These are phyloP conservation scores for Hypsibius dujardini DNA, from an alignment of 1,140 invertebrate genomes.

Conservation along the genomic window DNA sequence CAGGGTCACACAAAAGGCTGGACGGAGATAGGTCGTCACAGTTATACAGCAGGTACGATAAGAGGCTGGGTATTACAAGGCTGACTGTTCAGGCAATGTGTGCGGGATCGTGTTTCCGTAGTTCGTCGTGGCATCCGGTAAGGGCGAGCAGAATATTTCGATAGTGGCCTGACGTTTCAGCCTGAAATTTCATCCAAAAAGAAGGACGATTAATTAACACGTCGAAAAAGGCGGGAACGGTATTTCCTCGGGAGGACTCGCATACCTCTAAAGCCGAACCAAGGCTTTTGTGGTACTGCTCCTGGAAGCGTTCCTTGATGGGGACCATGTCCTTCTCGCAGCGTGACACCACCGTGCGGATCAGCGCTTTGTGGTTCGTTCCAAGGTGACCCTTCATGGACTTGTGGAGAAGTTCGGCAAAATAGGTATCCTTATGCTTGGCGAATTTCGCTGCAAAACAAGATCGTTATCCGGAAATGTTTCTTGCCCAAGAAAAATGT, in stretches of 20 bases:
- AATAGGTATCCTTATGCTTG: slow-evolving; percentile 74
- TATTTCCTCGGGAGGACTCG: too few relatives aligned
- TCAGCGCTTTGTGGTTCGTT: slow-evolving; percentile 36
- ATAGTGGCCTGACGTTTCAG: slow-evolving; percentile 77
- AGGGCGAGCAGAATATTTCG: slow-evolving; percentile 64
- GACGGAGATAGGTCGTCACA: too few relatives aligned
- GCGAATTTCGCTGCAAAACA: slow-evolving; percentile 56
- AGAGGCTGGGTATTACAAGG: too few relatives aligned
- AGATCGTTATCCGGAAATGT: slow-evolving; percentile 18
- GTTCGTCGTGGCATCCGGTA: slow-evolving; percentile 31
- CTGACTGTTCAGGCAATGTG: background rate
- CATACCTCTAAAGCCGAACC: slow-evolving; percentile 34
- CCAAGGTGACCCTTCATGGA: slow-evolving; percentile 56
- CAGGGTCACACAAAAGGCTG: too few relatives aligned
- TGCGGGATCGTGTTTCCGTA: background rate
- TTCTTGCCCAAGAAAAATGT: too few relatives aligned
- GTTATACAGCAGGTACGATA: too few relatives aligned
- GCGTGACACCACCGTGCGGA: slow-evolving; percentile 35
- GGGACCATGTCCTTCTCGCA: slow-evolving; percentile 38
- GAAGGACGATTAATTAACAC: too few relatives aligned
- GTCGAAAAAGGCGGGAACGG: background rate
- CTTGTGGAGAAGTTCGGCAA: slow-evolving; percentile 70
- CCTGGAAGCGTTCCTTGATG: slow-evolving; percentile 36
- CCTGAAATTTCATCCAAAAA: slow-evolving; percentile 36
- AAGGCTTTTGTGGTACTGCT: slow-evolving; percentile 31